Evolutionary conservation across 1,140 invertebrate species (phyloP), one percentile per base, ranked within the genome.

Genomic region (Micrasema longulum): DNA sequence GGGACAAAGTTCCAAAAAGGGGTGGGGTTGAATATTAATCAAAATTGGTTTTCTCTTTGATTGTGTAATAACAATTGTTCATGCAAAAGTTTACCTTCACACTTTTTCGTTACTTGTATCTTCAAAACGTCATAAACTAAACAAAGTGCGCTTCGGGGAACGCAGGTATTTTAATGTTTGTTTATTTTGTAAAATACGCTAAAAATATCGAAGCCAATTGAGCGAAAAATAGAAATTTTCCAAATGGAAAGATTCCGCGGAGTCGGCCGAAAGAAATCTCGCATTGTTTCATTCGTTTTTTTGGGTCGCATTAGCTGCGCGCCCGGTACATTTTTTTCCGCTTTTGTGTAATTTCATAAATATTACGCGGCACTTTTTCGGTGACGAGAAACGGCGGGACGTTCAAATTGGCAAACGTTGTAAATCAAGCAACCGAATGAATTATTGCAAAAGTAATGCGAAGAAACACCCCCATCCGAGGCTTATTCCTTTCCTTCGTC

Each of bases 381-480:
- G 47, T 50, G 43, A 38, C 48, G 50, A 68, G 52, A 43, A 41
- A 31, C 12, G 48, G 65, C 53, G 67, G n/a, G 22, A 22, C 20
- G 55, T 45, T n/a, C 72, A 74, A 68, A 71, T 67, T 74, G 72
- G 72, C 18, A 45, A 69, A 69, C 57, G 69, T 62, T 63, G 66
- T 75, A 75, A 75, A 75, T 75, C 73, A 75, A 75, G 69, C 69
- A 53, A 16, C 45, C 52, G 52, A 45, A 64, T 71, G 73, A 75
- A 75, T 75, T 75, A 75, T 75, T 62, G 73, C 55, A 47, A 69
- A 75, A 71, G 69, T 75, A 75, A 71, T 75, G 52, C 71, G 69
- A 53, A 69, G 38, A 47, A 67, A 48, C 67, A 31, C 43, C 18
- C 45, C 55, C 68, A 31, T 53, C 31, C 14, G 20, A 16, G 66